Percentiles rank a stretch among this genome's conserved stretches.
phyloP scores from a whole-genome alignment of 2,888 invertebrate species.

The Sialis fuliginosa region DNA sequence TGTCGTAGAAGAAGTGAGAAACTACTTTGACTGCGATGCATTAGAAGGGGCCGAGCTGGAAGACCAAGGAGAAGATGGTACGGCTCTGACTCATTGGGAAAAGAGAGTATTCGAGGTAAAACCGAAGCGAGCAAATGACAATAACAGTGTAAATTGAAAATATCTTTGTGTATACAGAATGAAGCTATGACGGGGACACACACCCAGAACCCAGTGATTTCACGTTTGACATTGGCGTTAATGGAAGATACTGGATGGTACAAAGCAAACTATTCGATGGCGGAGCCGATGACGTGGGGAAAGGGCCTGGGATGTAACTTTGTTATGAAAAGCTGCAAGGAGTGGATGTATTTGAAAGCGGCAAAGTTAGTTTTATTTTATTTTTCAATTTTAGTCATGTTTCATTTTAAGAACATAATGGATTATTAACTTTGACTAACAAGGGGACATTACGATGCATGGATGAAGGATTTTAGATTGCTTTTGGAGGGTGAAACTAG shows the following conservation, averaged over 20 bases:
- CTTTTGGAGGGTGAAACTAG: too few relatives aligned
- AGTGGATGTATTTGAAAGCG: conserved; percentile 77
- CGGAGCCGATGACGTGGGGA: conserved; percentile 83
- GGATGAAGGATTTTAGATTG: too few relatives aligned
- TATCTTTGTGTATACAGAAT: conserved; percentile 39
- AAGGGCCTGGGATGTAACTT: conserved; percentile 81
- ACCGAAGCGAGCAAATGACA: background rate
- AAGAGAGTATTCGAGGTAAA: conserved; percentile 89
- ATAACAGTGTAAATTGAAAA: background rate
- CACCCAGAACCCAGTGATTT: conserved; percentile 94
- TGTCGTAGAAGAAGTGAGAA: conserved; percentile 72
- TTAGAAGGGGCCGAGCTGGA: conserved; percentile 95
- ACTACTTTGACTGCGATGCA: conserved; percentile 70
- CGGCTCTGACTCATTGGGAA: conserved; percentile 96
- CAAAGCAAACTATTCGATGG: conserved; percentile 74
- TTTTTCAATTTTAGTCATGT: too few relatives aligned
- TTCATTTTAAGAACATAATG: too few relatives aligned
- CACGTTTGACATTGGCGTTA: conserved; percentile 81
- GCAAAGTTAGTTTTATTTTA: conserved; percentile 31
- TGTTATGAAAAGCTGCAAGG: conserved; percentile 85
- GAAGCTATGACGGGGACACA: conserved; percentile 99
- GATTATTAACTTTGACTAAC: too few relatives aligned
- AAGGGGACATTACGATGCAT: too few relatives aligned
- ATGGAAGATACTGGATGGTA: conserved; percentile 99
- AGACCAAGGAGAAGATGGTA: conserved; percentile 96